A percentile compares a stretch with the other conserved stretches of the same genome.
phyloP scores from a whole-genome alignment of 2,797 vertebrate species.

The Bradypus variegatus region DNA sequence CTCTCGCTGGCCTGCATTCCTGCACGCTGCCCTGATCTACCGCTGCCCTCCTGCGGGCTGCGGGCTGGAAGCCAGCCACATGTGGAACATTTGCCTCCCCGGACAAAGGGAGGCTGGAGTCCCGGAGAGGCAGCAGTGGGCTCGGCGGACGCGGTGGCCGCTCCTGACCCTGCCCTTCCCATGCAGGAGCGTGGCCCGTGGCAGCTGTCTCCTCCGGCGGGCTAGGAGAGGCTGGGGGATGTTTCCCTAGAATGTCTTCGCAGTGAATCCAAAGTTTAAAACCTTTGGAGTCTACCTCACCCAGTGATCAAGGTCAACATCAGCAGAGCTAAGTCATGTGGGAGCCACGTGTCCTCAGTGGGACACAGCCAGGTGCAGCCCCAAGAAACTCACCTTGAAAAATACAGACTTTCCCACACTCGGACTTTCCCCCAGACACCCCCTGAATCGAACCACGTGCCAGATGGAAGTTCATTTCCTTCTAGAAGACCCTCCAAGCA shows the following conservation, averaged over 20 bases:
- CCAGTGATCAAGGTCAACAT: no score
- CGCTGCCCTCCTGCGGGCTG: background rate
- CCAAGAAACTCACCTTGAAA: no score
- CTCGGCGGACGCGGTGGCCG: background rate
- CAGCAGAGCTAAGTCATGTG: no score
- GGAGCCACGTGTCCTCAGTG: background rate
- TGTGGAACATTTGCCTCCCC: background rate
- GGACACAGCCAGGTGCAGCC: no score
- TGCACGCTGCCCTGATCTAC: background rate
- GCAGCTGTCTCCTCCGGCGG: background rate
- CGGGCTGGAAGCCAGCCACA: background rate
- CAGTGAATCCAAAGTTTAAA: background rate
- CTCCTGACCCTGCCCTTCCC: background rate
- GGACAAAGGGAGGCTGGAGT: background rate
- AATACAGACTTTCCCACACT: no score
- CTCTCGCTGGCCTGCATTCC: background rate
- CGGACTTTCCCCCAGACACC: no score
- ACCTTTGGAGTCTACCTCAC: background rate
- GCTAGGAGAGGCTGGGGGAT: background rate
- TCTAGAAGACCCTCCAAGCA: no score
- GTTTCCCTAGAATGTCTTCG: background rate
- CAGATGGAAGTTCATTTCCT: no score
- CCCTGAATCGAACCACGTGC: no score
- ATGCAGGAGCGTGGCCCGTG: background rate
- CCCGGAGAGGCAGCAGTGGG: background rate